These are phyloP conservation scores for Syngnathus typhle DNA, from an alignment of 2,113 vertebrate species.

Conservation along the genomic window DNA sequence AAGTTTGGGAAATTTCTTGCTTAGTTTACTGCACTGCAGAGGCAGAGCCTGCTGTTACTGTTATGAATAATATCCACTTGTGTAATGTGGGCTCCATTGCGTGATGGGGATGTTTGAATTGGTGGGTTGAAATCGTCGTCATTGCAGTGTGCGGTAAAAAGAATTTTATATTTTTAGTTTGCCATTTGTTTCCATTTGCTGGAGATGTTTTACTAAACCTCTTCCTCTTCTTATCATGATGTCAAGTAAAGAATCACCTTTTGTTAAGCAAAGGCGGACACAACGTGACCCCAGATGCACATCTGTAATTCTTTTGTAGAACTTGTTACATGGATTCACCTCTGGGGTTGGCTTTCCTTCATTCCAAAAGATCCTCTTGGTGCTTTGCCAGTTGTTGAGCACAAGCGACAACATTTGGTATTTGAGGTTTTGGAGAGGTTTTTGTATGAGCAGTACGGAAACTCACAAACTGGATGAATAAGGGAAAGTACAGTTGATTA, in stretches of 20 bases:
- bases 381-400: slow-evolving; percentile 28
- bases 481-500: slow-evolving; percentile 27
- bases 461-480: slow-evolving; percentile 42
- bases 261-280: slow-evolving; percentile 39
- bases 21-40: slow-evolving; percentile 14
- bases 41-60: slow-evolving; percentile 43
- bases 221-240: slow-evolving; percentile 49
- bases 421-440: slow-evolving; percentile 16
- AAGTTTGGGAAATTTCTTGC: slow-evolving; percentile 56
- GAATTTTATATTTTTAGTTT: slow-evolving; percentile 12
- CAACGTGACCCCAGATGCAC: slow-evolving; percentile 4
- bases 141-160: slow-evolving; percentile 14
- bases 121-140: slow-evolving; percentile 17
- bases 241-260: slow-evolving; percentile 43
- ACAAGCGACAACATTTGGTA: slow-evolving; percentile 10
- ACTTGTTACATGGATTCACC: slow-evolving; percentile 22
- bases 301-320: slow-evolving; percentile 7
- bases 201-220: slow-evolving; percentile 17
- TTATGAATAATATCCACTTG: slow-evolving; percentile 50
- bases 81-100: slow-evolving; percentile 46
- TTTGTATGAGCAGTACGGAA: slow-evolving; percentile 28
- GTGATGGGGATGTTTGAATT: slow-evolving; percentile 36
- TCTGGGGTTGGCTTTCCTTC: slow-evolving; percentile 11
- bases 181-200: slow-evolving; percentile 1
- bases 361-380: slow-evolving; percentile 33